Conservation (phyloP, 2,113 vertebrate genomes). For the Notarius quadriscutis region DNA sequence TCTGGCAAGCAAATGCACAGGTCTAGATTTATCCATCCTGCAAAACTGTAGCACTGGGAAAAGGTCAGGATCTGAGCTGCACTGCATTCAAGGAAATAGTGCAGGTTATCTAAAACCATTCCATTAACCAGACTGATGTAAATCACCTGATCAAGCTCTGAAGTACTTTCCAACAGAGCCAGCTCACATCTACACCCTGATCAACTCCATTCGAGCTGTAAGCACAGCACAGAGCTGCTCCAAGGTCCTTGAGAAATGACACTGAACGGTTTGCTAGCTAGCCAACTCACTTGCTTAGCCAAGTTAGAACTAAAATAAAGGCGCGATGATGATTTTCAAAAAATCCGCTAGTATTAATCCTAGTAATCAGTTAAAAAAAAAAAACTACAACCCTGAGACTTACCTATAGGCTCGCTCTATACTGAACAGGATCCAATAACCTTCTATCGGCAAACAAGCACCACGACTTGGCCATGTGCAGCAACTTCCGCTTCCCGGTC, state of each 20-base stretch:
- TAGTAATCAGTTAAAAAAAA: background rate
- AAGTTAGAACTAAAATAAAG: background rate
- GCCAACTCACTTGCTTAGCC: conserved; percentile 24
- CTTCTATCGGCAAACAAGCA: conserved; percentile 68
- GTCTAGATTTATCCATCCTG: background rate
- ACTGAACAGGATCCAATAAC: conserved; percentile 67
- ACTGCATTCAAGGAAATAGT: background rate
- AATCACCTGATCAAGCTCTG: background rate
- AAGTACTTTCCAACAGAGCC: background rate
- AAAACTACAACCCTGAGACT: conserved; percentile 49
- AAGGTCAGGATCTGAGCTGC: background rate
- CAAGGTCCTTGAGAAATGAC: conserved; percentile 48
- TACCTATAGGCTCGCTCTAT: conserved; percentile 58
- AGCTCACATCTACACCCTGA: background rate
- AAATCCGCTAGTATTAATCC: background rate
- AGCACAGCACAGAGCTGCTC: background rate
- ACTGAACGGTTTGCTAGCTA: background rate
- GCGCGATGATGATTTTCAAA: background rate
- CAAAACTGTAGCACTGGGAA: background rate
- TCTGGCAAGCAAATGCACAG: background rate
- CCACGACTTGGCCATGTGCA: conserved; percentile 63
- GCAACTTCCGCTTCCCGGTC: conserved; percentile 77
- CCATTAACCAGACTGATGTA: background rate
- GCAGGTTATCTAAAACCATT: background rate
- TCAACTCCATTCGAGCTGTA: background rate